These are phyloP conservation scores for Micropoecilia bifurca DNA, from an alignment of 2,797 vertebrate genomes.

Conservation along the genomic window DNA sequence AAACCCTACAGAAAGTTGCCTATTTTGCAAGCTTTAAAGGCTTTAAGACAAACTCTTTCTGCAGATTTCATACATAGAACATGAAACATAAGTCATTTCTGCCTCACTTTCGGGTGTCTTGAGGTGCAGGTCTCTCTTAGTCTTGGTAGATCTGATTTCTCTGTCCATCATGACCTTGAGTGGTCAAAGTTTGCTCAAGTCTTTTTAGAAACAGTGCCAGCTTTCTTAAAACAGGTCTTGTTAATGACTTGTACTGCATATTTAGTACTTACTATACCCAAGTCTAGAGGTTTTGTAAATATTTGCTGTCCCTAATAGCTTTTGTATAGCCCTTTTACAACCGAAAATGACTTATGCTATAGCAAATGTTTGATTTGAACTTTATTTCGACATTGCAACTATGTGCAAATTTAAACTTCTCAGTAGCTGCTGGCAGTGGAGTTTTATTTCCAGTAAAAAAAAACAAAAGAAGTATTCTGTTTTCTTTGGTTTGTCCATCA, in stretches of 20 bases:
- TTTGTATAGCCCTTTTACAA: not conserved
- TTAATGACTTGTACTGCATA: not conserved
- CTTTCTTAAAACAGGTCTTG: not conserved
- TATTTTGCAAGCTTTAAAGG: not conserved
- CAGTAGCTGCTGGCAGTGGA: not conserved
- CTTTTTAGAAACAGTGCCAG: not conserved
- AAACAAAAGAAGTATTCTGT: not conserved
- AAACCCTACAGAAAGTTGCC: not conserved
- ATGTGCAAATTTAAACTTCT: not conserved
- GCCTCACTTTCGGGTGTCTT: not conserved
- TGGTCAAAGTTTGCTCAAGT: not conserved
- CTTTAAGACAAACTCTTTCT: not conserved
- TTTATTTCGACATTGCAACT: not conserved
- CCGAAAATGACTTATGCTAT: not conserved
- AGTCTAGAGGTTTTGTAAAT: not conserved
- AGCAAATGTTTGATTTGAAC: not conserved
- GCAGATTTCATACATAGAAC: not conserved
- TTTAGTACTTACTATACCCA: not conserved
- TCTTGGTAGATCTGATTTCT: not conserved
- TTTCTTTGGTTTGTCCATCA: not conserved
- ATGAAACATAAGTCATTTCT: not conserved
- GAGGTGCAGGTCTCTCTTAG: not conserved
- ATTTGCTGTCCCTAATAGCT: not conserved
- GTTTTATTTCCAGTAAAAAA: not conserved
- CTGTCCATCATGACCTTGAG: not conserved